Evolutionary conservation across 2,797 vertebrate species (phyloP), one percentile per base, ranked within the genome.

Genomic region (Erethizon dorsatum): DNA sequence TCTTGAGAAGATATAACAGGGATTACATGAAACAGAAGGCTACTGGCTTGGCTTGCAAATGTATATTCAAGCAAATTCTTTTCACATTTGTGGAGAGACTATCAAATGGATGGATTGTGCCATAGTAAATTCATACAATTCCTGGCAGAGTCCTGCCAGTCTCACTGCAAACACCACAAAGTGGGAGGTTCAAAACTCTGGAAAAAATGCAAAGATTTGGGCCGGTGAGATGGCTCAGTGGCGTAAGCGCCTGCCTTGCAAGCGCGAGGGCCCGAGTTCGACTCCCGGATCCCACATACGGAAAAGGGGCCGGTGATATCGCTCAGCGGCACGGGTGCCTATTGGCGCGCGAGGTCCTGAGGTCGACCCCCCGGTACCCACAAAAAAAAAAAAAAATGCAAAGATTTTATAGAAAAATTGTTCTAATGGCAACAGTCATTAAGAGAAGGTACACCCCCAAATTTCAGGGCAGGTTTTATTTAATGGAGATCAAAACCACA

Each of bases 401-500:
- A 63, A 61, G 41, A 75, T 83, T 83, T 59, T 88, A 91, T 1
- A 84, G 75, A 88, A 94, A 95, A 91, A 61, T 4, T 20, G 57
- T 86, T 56, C 59, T 85, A 91, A 73, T 52, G 71, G 50, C 79
- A 59, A 69, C 18, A 31, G 26, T 79, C 56, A 80, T 80, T 41
- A 75, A 91, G 86, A 92, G 69, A 57, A 83, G 94, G 22, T 45
- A 69, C 2, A 56, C 18, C 47, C 37, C 79, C 57, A 52, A 57
- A 52, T 83, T 87, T 94, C 93, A 90, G 71, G 59, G 57, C 22
- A 31, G 69, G 41, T 88, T 96, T 85, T 85, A 57, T 54, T 71
- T 90, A 90, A 61, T 4, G 37, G 37, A 85, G 17, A 75, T 20
- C 9, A 22, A 90, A 89, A 24, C 28, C 67, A 13, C 28, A 52